Evolutionary conservation across 2,797 vertebrate species (phyloP), one percentile per base, ranked within the genome.

Genomic region (Eulemur albifrons): DNA sequence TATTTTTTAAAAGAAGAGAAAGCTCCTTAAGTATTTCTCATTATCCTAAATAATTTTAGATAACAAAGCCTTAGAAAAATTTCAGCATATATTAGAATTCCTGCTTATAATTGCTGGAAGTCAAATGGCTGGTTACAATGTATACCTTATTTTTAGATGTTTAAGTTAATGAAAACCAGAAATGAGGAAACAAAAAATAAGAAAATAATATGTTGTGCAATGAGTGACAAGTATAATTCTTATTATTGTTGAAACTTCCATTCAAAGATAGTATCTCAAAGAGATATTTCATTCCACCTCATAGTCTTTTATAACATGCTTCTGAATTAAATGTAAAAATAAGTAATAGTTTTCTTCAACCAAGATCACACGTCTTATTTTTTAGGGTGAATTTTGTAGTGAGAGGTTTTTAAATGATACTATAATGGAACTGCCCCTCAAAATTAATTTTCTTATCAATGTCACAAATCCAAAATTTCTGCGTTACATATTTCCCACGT

Each of bases 271-370:
- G 5, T 35, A 89, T 65, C 54, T 82, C 40, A 61, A 85, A 77
- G 12, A 79, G 32, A 23, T 52, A 86, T 40, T 90, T 96, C 67
- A 89, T 87, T 89, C 17, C 85, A 69, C 4, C 86, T 80, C 27
- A 73, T 70, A 93, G 92, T 15, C 23, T 18, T 88, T 21, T 7
- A 65, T 43, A 5, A 52, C 6, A 72, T 67, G 90, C 43, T 70
- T 93, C 93, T 97, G 4, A 80, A 76, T 83, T 90, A 85, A 82
- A 65, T 84, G 1, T 2, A 73, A 96, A 98, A 97, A 54, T 79
- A 76, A 93, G 52, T 65, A 85, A n/a, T 73, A 82, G 65, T 45
- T 69, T 91, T 93, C 38, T 38, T 48, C 72, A 88, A 73, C 17
- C 30, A 89, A 83, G 77, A 88, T 27, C 43, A 43, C 11, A 18